A percentile compares a stretch with the other conserved stretches of the same genome.
phyloP scores from a whole-genome alignment of 2,113 vertebrate genomes.

The Lophura nycthemera region DNA sequence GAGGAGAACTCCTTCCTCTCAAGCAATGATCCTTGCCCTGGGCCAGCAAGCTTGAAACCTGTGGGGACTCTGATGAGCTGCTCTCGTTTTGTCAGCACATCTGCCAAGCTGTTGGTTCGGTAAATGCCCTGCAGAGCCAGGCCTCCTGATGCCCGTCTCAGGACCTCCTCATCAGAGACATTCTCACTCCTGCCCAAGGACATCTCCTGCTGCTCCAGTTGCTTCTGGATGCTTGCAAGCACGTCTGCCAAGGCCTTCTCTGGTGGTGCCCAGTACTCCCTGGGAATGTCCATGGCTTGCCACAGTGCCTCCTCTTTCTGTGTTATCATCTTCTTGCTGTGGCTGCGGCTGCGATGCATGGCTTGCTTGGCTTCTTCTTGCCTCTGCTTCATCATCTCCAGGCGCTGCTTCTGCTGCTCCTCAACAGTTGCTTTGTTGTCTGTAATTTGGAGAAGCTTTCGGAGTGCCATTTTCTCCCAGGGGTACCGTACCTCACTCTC shows the following conservation, averaged over 20 bases:
- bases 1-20: slow-evolving; percentile 71
- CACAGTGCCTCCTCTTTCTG: slow-evolving; percentile 33
- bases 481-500: not conserved
- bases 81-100: too few species aligned
- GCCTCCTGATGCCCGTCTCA: too few species aligned
- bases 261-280: not conserved
- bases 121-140: too few species aligned
- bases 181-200: not conserved
- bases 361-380: not conserved
- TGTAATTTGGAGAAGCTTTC: not conserved
- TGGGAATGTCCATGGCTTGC: slow-evolving; percentile 25
- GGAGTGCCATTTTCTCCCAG: slow-evolving; percentile 34
- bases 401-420: not conserved
- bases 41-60: slow-evolving; percentile 17
- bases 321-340: not conserved
- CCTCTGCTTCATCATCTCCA: not conserved
- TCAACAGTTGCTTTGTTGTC: not conserved
- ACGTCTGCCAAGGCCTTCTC: not conserved
- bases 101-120: too few species aligned
- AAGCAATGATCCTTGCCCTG: not conserved
- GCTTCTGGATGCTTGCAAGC: slow-evolving; percentile 6
- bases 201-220: not conserved
- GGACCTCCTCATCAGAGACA: too few species aligned
- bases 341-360: not conserved
- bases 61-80: slow-evolving; percentile 63